Evolutionary conservation across 2,113 vertebrate species (phyloP), one percentile per base, ranked within the genome.

Genomic region (Sebastes schlegelii): DNA sequence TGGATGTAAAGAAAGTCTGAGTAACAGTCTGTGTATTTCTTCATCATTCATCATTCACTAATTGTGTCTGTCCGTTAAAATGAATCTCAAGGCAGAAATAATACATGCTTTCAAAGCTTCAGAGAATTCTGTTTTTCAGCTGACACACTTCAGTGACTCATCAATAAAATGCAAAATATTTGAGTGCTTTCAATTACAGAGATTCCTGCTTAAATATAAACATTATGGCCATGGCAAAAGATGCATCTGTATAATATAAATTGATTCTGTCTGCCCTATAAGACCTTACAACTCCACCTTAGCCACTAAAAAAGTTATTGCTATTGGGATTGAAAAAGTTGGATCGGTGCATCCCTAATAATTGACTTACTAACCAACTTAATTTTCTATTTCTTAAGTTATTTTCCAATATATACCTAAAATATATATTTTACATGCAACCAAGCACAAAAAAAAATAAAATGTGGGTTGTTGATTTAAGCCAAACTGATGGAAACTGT

Each of bases 1-100:
- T 80, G 66, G 84, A 90, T 5, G 83, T 19, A 90, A 79, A 91
- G 72, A 88, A 40, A 86, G 51, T 71, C 62, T 8, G 4, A 80
- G 85, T 55, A 82, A 52, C 45, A 71, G 6, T 68, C 49, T 68
- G 19, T 2, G 4, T 17, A 10, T 57, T 66, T 40, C 23, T 49
- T 21, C 7, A 45, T 16, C 13, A 1, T 57, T 60, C 34, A 34
- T 34, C 34, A 34, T 34, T 19, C 2, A 40, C 21, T 23, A 5
- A 8, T 17, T 34, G 2, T 61, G 16, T 21, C 58, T 69, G 6
- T 23, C 54, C 12, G 42, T 61, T 14, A 45, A 76, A 66, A 34
- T 13, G 45, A 51, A 74, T 60, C 46, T 66, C 2, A 17, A 48
- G n/a, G 43, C 17, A 46, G 21, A 83, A 23, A 63, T 46, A n/a